These are phyloP conservation scores for Junonia oenone DNA, from an alignment of 2,888 invertebrate genomes.

Conservation along the genomic window DNA sequence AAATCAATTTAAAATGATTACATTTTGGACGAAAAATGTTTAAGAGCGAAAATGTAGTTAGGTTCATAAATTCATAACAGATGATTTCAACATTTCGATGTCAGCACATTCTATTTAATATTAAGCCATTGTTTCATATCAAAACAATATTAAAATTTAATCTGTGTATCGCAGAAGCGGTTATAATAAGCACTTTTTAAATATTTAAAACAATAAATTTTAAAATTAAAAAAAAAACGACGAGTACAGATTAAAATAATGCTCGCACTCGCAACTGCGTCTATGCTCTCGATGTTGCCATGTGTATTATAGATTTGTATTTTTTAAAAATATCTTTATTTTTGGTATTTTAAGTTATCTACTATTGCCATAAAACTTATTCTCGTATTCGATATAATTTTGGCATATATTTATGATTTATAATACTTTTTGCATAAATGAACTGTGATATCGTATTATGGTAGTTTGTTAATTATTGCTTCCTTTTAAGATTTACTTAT, in stretches of 20 bases:
- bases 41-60: conserved; percentile 22
- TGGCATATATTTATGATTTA: conserved; percentile 38
- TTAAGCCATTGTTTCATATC: conserved; percentile 27
- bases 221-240: conserved; percentile 9
- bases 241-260: conserved; percentile 12
- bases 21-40: not conserved
- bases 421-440: conserved; percentile 74
- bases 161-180: conserved; percentile 2
- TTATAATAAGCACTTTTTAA: conserved; percentile 11
- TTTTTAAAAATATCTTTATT: conserved; percentile 9
- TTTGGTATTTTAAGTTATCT: conserved; percentile 27
- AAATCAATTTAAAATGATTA: not conserved
- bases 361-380: conserved; percentile 48
- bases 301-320: conserved; percentile 20
- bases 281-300: conserved; percentile 25
- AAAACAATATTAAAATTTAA: conserved; percentile 11
- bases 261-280: conserved; percentile 16
- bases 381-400: conserved; percentile 39
- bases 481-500: conserved; percentile 48
- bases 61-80: conserved; percentile 3
- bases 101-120: conserved; percentile 40
- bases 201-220: conserved; percentile 10
- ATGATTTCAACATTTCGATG: conserved; percentile 47
- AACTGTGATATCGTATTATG: conserved; percentile 77
- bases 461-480: conserved; percentile 69